Evolutionary conservation across 1,140 invertebrate species (phyloP).

Genomic region (Polyergus mexicanus): DNA sequence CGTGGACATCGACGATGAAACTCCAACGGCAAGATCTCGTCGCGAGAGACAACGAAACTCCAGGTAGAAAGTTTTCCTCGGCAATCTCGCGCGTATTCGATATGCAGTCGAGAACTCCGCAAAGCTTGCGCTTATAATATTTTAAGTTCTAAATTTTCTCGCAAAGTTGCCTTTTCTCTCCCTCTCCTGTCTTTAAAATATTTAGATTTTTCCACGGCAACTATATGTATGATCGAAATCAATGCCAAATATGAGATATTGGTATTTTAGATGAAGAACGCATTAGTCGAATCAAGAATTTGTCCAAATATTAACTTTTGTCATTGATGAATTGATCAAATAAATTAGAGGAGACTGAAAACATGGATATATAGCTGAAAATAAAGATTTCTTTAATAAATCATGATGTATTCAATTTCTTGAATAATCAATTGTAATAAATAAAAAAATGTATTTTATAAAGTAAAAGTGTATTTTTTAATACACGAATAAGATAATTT

Average conservation of each 20-base stretch:
- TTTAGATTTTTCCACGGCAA: neutral
- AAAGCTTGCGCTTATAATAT: conserved; percentile 46
- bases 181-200: neutral
- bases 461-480: neutral
- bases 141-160: conserved; percentile 29
- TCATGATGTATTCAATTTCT: neutral
- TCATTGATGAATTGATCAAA: conserved; percentile 24
- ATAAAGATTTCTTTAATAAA: conserved; percentile 29
- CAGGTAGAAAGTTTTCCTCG: conserved; percentile 43
- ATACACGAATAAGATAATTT: neutral
- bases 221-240: neutral
- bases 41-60: conserved; percentile 44
- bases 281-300: conserved; percentile 5
- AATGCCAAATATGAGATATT: neutral
- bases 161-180: neutral
- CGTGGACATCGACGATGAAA: conserved; percentile 41
- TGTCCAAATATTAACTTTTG: neutral
- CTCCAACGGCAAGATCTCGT: conserved; percentile 41
- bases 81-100: conserved; percentile 43
- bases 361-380: neutral
- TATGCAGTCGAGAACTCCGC: conserved; percentile 35
- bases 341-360: neutral
- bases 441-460: neutral
- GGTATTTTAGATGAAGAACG: conserved; percentile 17
- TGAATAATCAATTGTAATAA: neutral